Evolutionary conservation across 2,113 vertebrate genomes (phyloP).

Genomic region (Eulemur macaco): DNA sequence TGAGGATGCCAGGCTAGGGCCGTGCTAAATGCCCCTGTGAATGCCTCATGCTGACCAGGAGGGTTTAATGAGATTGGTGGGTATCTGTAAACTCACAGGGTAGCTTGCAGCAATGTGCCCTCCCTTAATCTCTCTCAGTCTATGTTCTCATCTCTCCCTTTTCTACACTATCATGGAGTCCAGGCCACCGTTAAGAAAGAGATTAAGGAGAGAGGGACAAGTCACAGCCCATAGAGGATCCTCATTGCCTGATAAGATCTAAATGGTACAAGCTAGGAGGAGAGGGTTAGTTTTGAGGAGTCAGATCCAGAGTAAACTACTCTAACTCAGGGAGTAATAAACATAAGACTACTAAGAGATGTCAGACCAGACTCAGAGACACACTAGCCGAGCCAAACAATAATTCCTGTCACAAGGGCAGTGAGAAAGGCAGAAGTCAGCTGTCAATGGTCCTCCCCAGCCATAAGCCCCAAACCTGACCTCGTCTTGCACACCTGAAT

Average conservation of each 20-base stretch:
- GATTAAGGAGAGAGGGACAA: background rate
- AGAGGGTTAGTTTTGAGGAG: background rate
- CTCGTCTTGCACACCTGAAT: background rate
- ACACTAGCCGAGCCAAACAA: background rate
- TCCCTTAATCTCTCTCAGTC: background rate
- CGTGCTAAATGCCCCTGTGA: background rate
- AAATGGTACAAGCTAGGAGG: background rate
- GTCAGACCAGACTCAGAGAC: background rate
- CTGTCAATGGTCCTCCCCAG: background rate
- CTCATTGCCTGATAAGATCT: background rate
- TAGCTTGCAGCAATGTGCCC: background rate
- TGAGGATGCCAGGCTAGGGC: background rate
- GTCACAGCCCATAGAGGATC: background rate
- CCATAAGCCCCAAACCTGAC: background rate
- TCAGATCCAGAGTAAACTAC: background rate
- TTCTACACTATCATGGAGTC: background rate
- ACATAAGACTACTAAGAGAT: background rate
- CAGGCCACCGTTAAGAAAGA: background rate
- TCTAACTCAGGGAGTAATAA: background rate
- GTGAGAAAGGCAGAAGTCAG: background rate
- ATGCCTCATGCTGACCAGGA: background rate
- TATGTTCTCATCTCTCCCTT: background rate
- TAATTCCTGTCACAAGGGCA: background rate
- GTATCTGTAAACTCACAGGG: background rate
- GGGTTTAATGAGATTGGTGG: background rate